Conservation (phyloP, 2,113 vertebrate species). For the Lepus timidus region DNA sequence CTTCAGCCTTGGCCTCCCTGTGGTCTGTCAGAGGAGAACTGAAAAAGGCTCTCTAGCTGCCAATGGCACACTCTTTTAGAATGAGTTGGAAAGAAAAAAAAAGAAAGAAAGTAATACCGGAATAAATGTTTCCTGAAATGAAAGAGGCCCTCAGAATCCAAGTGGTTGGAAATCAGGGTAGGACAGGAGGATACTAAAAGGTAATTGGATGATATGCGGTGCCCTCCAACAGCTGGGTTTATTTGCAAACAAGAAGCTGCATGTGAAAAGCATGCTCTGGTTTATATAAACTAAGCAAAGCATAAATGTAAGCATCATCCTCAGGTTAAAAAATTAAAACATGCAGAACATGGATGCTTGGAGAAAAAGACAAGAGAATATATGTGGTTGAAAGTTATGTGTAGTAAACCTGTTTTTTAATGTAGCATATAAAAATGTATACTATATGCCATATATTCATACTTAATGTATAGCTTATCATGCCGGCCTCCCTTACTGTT, state of each 20-base stretch:
- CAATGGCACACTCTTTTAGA: conserved; percentile 23
- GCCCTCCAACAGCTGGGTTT: conserved; percentile 78
- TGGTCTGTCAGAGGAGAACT: neutral
- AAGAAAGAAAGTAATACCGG: neutral
- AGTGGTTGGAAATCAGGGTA: conserved; percentile 65
- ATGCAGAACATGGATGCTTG: neutral
- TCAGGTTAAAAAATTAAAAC: conserved; percentile 61
- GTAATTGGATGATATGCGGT: conserved; percentile 75
- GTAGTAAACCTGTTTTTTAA: neutral
- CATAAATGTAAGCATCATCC: conserved; percentile 64
- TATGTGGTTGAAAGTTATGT: neutral
- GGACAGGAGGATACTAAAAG: conserved; percentile 60
- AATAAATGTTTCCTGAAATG: conserved; percentile 65
- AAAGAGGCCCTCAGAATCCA: conserved; percentile 54
- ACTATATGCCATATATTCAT: neutral
- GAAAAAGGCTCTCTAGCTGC: neutral
- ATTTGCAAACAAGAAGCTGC: conserved; percentile 79
- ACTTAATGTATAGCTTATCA: neutral
- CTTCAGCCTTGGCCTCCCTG: neutral
- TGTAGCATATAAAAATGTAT: neutral
- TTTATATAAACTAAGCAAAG: conserved; percentile 71
- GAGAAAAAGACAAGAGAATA: conserved; percentile 42
- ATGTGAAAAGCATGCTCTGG: conserved; percentile 69
- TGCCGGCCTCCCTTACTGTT: neutral
- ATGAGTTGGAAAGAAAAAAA: conserved; percentile 27